Evolutionary conservation across 2,113 vertebrate species (phyloP).

Genomic region (Phylloscopus whistleri): DNA sequence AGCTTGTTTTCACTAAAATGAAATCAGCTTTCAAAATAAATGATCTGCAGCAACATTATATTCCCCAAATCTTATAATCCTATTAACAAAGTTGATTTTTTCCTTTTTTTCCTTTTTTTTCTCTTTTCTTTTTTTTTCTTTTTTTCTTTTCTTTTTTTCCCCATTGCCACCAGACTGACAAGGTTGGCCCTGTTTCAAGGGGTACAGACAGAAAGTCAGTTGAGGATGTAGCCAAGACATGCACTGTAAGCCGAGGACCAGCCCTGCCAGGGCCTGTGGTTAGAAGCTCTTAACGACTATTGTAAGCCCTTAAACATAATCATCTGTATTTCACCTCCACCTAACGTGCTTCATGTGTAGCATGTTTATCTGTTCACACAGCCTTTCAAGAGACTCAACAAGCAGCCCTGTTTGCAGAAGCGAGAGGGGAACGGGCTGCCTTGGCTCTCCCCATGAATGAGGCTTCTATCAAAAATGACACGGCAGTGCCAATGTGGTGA

Average conservation of each 20-base stretch:
- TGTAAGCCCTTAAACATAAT: conserved; percentile 80
- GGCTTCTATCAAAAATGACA: conserved; percentile 59
- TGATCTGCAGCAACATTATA: conserved; percentile 75
- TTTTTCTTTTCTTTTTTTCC: background rate
- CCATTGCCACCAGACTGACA: conserved; percentile 66
- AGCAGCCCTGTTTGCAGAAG: conserved; percentile 54
- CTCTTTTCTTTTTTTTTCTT: rapidly evolving
- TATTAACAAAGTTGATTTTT: conserved; percentile 71
- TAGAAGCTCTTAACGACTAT: conserved; percentile 83
- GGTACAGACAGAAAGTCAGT: conserved; percentile 63
- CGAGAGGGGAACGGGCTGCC: background rate
- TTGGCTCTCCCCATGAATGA: conserved; percentile 44
- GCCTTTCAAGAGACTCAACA: conserved; percentile 55
- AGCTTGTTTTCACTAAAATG: conserved; percentile 77
- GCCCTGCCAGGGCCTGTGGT: conserved; percentile 69
- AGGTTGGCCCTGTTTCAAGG: conserved; percentile 66
- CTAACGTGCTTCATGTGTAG: conserved; percentile 71
- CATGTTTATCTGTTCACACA: conserved; percentile 25
- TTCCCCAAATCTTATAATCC: conserved; percentile 78
- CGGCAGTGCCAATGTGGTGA: conserved; percentile 14
- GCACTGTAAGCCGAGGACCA: conserved; percentile 24
- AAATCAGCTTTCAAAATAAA: conserved; percentile 84
- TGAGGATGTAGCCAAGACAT: conserved; percentile 63
- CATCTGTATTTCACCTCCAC: conserved; percentile 73
- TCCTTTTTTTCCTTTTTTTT: rapidly evolving